A percentile compares a stretch with the other conserved stretches of the same genome.
phyloP scores from a whole-genome alignment of 2,888 invertebrate genomes.

The Leptarthrus brevirostris region DNA sequence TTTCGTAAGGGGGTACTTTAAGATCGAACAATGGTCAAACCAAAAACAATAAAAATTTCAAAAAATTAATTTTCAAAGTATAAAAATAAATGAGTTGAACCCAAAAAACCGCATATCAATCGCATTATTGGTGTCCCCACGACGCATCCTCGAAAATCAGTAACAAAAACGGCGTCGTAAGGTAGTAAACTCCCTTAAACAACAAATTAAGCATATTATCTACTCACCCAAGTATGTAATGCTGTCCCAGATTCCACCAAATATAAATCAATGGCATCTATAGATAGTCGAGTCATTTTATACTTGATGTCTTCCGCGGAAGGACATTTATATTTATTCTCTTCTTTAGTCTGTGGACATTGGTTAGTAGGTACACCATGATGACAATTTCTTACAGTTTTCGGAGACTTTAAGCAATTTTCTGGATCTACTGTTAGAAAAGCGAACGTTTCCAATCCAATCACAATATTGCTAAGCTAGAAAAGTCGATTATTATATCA shows the following conservation, averaged over 20 bases:
- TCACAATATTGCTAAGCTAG: conserved; percentile 84
- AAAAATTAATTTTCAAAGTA: too few relatives aligned
- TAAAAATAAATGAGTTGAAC: too few relatives aligned
- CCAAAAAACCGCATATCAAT: too few relatives aligned
- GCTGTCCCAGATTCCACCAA: conserved; percentile 90
- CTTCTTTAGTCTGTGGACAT: conserved; percentile 77
- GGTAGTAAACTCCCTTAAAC: too few relatives aligned
- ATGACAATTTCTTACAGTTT: conserved; percentile 81
- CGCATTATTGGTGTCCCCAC: too few relatives aligned
- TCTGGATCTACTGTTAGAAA: conserved; percentile 88
- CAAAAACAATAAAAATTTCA: too few relatives aligned
- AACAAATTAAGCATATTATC: too few relatives aligned
- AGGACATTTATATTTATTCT: conserved; percentile 81
- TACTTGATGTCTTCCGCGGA: conserved; percentile 90
- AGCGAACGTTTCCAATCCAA: conserved; percentile 88
- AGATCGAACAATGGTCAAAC: too few relatives aligned
- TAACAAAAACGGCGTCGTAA: too few relatives aligned
- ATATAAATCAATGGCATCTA: conserved; percentile 91
- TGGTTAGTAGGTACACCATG: conserved; percentile 79
- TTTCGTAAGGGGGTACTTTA: too few relatives aligned
- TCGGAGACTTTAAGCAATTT: conserved; percentile 88
- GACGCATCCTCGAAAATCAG: too few relatives aligned
- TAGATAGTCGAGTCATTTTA: conserved; percentile 87
- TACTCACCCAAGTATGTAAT: conserved; percentile 80
- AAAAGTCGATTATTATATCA: conserved; percentile 20